Evolutionary conservation across 2,113 vertebrate genomes (phyloP), one percentile per base, ranked within the genome.

Genomic region (Emydura subglobosa): DNA sequence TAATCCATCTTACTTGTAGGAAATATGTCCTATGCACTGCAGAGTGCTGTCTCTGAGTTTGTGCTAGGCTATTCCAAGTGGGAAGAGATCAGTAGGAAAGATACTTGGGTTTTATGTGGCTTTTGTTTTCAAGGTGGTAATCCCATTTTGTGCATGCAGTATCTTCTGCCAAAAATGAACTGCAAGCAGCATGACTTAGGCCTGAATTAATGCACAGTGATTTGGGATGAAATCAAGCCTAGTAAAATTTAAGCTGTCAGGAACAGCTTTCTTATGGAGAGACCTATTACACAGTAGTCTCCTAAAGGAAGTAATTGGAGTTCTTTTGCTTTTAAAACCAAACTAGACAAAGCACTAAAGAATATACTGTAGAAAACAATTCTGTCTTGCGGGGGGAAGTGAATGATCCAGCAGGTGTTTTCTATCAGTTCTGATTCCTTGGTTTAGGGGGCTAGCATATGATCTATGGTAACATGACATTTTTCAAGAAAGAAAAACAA

Each of bases 121-220:
- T 93, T 92, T 88, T 72, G 61, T 84, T 89, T 39, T 19, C 53
- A 83, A 24, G 82, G 94, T 59, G 29, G 42, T 79, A 44, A 95
- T 0, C 54, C 81, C 79, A 80, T 96, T 93, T 92, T 88, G 27
- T 59, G 39, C 79, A 21, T 89, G 74, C 16, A 39, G 9, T 16
- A 57, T 29, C 27, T 39, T 72, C 79, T 88, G 89, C 74, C 4
- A 54, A 85, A 72, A 95, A 59, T 27, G 79, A 78, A 47, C 39
- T 78, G 24, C 22, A 78, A 27, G 12, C 39, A 24, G 85, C 89
- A 50, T 85, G 83, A 93, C 29, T 49, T 31, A 89, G 44, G 10
- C 8, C 21, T 86, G 25, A 78, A 51, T 34, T 85, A 93, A 53
- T 74, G 86, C 50, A 72, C 0, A 0, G 9, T 88, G 92, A 88